Evolutionary conservation across 2,113 vertebrate genomes (phyloP).

Genomic region (Proteles cristata): DNA sequence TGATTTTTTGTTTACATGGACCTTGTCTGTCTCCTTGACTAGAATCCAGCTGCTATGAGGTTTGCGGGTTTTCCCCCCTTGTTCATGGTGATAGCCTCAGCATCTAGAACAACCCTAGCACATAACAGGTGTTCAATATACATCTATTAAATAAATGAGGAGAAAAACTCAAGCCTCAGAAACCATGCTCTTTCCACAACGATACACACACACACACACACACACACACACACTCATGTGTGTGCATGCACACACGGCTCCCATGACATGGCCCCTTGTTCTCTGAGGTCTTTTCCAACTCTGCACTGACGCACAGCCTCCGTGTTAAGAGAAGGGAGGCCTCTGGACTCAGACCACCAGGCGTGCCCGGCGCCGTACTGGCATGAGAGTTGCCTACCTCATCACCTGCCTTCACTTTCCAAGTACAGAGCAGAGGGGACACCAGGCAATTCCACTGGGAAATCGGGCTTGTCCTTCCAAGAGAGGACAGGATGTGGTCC

Average conservation of each 20-base stretch:
- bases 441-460: neutral
- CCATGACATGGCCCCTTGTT: neutral
- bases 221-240: neutral
- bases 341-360: neutral
- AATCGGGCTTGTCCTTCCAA: neutral
- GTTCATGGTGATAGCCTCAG: neutral
- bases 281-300: neutral
- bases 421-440: neutral
- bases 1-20: neutral
- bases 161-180: constrained; percentile 15
- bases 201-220: neutral
- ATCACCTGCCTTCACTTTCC: neutral
- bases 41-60: neutral
- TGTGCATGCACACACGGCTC: neutral
- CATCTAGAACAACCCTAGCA: neutral
- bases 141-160: neutral
- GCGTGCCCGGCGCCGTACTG: no score
- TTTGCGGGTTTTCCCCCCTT: neutral
- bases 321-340: neutral
- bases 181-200: neutral
- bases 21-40: neutral
- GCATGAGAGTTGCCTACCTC: neutral
- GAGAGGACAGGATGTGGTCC: neutral
- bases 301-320: neutral
- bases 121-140: neutral